These are phyloP conservation scores for Diachasma alloeum DNA, from an alignment of 1,140 invertebrate genomes.

Conservation along the genomic window DNA sequence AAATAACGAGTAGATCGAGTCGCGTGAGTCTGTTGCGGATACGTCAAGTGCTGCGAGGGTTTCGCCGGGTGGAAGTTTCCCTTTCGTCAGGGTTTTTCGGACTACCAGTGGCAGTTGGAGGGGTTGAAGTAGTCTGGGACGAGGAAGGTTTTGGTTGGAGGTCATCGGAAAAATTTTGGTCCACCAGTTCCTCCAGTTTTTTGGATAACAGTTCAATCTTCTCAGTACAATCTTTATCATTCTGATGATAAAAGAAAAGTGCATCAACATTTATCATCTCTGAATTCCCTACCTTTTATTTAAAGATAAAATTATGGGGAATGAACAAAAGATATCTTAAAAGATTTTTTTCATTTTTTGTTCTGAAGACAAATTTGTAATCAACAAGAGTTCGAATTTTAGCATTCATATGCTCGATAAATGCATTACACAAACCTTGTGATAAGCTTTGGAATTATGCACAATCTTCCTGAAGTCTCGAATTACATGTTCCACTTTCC, in stretches of 20 bases:
- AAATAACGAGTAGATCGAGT: background rate
- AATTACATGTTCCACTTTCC: conserved; percentile 49
- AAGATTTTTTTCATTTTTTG: no score
- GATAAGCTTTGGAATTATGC: conserved; percentile 45
- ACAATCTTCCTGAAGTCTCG: conserved; percentile 51
- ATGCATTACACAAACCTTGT: conserved; percentile 41
- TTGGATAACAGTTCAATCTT: conserved; percentile 45
- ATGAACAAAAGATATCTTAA: background rate
- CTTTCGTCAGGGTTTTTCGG: background rate
- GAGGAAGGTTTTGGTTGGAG: background rate
- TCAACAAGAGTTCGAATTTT: no score
- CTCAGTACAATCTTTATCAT: conserved; percentile 39
- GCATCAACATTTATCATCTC: no score
- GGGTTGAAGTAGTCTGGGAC: background rate
- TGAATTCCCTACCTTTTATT: no score
- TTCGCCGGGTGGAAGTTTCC: background rate
- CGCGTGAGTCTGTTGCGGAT: background rate
- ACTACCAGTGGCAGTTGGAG: background rate
- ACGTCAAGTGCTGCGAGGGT: background rate
- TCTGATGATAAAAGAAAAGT: conserved; percentile 30
- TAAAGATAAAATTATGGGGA: no score
- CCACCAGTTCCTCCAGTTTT: conserved; percentile 45
- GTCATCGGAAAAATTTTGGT: conserved; percentile 44
- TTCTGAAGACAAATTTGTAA: no score
- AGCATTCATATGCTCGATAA: no score